Evolutionary conservation across 2,113 vertebrate species (phyloP).

Genomic region (Pandion haliaetus): DNA sequence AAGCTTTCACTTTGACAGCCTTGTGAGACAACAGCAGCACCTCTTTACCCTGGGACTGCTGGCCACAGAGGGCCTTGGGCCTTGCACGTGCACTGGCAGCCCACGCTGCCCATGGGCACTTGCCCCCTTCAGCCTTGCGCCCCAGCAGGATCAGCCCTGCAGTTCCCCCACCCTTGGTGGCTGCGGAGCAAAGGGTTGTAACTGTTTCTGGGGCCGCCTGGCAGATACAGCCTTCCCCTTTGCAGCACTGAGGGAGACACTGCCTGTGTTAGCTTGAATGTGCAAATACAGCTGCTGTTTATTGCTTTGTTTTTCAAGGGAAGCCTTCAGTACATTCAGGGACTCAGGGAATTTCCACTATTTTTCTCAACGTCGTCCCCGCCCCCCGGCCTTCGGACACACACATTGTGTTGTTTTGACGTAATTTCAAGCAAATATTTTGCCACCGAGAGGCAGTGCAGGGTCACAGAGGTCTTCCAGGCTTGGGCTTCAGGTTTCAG

Average conservation of each 20-base stretch:
- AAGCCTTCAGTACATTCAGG: slow-evolving; percentile 5
- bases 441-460: slow-evolving; percentile 67
- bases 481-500: slow-evolving; percentile 39
- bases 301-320: slow-evolving; percentile 68
- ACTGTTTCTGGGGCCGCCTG: background rate
- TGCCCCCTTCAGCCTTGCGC: background rate
- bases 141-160: background rate
- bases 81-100: accelerated
- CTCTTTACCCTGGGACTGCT: background rate
- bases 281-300: slow-evolving; percentile 4
- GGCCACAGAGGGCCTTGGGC: background rate
- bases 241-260: background rate
- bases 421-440: slow-evolving; percentile 74
- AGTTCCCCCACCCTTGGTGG: accelerated
- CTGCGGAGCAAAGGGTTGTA: background rate
- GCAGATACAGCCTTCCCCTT: background rate
- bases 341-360: slow-evolving; percentile 74
- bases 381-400: slow-evolving; percentile 30
- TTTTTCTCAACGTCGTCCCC: slow-evolving; percentile 36
- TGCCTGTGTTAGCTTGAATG: background rate
- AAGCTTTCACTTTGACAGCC: background rate
- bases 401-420: slow-evolving; percentile 74
- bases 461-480: slow-evolving; percentile 65
- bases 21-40: accelerated
- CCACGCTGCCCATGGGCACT: accelerated